Evolutionary conservation across 2,797 vertebrate genomes (phyloP).

Genomic region (Carapus acus): DNA sequence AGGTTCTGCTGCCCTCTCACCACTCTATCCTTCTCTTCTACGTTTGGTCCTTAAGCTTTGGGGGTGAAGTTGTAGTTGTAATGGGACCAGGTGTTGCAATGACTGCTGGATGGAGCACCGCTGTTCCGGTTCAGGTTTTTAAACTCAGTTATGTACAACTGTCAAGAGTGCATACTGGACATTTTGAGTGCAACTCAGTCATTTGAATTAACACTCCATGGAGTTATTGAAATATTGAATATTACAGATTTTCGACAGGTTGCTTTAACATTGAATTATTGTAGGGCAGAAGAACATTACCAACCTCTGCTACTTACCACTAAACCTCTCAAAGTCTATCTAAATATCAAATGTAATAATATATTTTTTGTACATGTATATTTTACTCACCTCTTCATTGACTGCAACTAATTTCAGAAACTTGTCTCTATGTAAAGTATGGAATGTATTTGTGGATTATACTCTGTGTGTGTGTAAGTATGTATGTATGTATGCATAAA

Average conservation of each 20-base stretch:
- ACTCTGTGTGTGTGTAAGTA: conserved; percentile 49
- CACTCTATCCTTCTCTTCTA: conserved; percentile 8
- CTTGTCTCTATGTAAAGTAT: conserved; percentile 50
- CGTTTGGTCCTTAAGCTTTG: conserved; percentile 4
- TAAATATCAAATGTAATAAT: conserved; percentile 53
- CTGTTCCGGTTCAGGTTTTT: conserved; percentile 39
- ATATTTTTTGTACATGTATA: conserved; percentile 70
- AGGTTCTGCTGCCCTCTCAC: too few relatives aligned
- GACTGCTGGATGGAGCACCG: conserved; percentile 30
- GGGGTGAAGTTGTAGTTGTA: conserved; percentile 16
- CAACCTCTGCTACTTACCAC: conserved; percentile 36
- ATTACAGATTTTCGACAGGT: conserved; percentile 27
- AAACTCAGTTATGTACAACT: conserved; percentile 39
- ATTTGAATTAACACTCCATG: conserved; percentile 30
- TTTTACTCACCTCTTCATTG: conserved; percentile 64
- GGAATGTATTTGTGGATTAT: conserved; percentile 52
- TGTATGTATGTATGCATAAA: conserved; percentile 55
- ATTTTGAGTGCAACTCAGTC: conserved; percentile 41
- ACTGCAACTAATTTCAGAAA: conserved; percentile 47
- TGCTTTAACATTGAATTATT: conserved; percentile 46
- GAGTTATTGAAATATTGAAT: conserved; percentile 35
- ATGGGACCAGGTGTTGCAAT: conserved; percentile 40
- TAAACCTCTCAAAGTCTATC: conserved; percentile 44
- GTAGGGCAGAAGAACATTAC: conserved; percentile 30
- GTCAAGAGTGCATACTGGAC: conserved; percentile 32